These are phyloP conservation scores for Steinernema hermaphroditum DNA, from an alignment of 2,888 invertebrate genomes.

Conservation along the genomic window DNA sequence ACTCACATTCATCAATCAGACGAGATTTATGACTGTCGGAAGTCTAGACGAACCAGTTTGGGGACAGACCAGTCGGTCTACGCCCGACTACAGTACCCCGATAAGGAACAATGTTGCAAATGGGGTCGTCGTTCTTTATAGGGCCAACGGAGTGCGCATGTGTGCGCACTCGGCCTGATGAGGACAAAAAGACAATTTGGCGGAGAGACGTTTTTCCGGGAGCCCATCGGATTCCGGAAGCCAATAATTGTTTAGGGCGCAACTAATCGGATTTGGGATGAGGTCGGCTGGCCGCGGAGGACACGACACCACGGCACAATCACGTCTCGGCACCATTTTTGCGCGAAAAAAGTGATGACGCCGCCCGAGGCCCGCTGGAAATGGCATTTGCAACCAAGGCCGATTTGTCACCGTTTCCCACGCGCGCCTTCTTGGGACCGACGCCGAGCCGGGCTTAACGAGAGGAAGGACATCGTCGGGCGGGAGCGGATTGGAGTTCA, in stretches of 20 bases:
- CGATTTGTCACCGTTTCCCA: conserved; percentile 2
- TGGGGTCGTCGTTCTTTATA: background rate
- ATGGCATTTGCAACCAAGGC: background rate
- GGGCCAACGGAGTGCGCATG: background rate
- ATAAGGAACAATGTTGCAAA: background rate
- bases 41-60: too few species aligned
- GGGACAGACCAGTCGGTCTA: background rate
- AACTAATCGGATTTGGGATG: conserved; percentile 26
- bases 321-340: conserved; percentile 20
- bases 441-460: background rate
- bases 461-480: background rate
- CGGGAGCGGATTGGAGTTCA: background rate
- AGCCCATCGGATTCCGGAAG: conserved; percentile 9
- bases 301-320: conserved; percentile 19
- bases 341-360: conserved; percentile 22
- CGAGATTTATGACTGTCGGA: too few species aligned
- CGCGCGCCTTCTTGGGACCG: background rate
- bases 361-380: background rate
- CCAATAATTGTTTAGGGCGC: conserved; percentile 18
- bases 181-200: conserved; percentile 24
- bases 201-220: conserved; percentile 8
- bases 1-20: too few species aligned
- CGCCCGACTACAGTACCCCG: background rate
- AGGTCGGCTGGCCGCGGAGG: conserved; percentile 20
- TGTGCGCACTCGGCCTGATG: background rate